Percentiles rank a stretch among this genome's conserved stretches.
Conservation (phyloP, 37 sponge, comb jelly and placozoan species). For the Mnemiopsis leidyi region DNA sequence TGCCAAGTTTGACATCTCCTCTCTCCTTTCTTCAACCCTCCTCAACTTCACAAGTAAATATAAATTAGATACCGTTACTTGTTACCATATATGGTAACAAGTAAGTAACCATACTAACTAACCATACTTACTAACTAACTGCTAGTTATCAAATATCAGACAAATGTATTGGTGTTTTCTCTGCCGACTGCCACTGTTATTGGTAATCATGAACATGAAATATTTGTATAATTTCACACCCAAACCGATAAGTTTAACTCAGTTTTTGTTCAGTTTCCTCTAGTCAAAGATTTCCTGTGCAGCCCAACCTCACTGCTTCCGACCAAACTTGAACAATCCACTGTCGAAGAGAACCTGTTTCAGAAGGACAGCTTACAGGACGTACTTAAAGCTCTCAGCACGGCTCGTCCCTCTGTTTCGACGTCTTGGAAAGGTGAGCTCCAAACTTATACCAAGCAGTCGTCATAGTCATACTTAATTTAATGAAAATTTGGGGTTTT, state of each 20-base stretch:
- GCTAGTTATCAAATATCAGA: no score
- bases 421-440: no score
- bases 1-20: neutral
- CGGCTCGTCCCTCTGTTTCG: neutral
- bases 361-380: slow-evolving; percentile 19
- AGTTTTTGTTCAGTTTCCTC: slow-evolving; percentile 14
- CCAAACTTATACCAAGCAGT: no score
- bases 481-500: no score
- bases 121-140: neutral
- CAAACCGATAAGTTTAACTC: no score
- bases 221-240: neutral
- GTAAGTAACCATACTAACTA: no score
- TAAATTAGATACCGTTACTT: neutral
- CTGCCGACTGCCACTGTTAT: no score
- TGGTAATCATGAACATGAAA: no score
- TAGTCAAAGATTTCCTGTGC: neutral
- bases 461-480: no score
- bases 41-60: neutral
- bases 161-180: no score
- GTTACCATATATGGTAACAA: no score
- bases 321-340: neutral
- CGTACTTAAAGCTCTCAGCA: slow-evolving; percentile 8
- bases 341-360: neutral
- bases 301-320: neutral
- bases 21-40: neutral